These are phyloP conservation scores for Ectemnius continuus DNA, from an alignment of 2,888 invertebrate species.

Conservation along the genomic window DNA sequence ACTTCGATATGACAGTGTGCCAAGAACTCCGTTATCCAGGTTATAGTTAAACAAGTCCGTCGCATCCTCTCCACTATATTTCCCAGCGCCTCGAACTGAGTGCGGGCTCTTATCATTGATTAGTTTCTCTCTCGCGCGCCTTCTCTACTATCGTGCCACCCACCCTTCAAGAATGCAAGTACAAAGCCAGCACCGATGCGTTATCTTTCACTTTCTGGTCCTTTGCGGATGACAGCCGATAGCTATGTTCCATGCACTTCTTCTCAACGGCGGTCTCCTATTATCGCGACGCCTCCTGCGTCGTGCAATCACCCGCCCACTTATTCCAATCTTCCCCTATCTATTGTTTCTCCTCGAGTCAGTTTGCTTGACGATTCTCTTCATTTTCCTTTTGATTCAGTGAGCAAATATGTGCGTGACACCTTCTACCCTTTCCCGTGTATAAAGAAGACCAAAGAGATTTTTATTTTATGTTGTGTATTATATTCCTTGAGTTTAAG, in stretches of 20 bases:
- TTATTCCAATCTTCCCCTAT: background rate
- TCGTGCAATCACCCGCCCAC: background rate
- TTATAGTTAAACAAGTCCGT: constrained; percentile 46
- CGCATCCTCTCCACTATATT: constrained; percentile 39
- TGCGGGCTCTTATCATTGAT: too few species aligned
- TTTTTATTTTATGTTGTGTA: constrained; percentile 63
- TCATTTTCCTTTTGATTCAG: constrained; percentile 42
- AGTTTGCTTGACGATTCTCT: constrained; percentile 23
- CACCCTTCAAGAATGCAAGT: constrained; percentile 43
- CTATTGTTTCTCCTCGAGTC: background rate
- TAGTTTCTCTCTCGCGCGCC: constrained; percentile 16
- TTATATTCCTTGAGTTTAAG: constrained; percentile 57
- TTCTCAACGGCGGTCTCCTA: background rate
- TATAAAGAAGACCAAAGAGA: constrained; percentile 57
- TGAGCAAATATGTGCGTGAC: constrained; percentile 19
- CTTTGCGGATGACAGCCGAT: constrained; percentile 37
- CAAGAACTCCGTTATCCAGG: constrained; percentile 66
- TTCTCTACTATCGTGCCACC: constrained; percentile 13
- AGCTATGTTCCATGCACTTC: constrained; percentile 13
- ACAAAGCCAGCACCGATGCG: constrained; percentile 44
- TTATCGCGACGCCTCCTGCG: constrained; percentile 2
- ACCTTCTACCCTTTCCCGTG: background rate
- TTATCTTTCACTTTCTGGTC: constrained; percentile 43
- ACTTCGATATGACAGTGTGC: constrained; percentile 74
- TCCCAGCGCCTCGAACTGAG: constrained; percentile 9